Conservation (phyloP, 2,113 vertebrate genomes). For the Pampusana beccarii region DNA sequence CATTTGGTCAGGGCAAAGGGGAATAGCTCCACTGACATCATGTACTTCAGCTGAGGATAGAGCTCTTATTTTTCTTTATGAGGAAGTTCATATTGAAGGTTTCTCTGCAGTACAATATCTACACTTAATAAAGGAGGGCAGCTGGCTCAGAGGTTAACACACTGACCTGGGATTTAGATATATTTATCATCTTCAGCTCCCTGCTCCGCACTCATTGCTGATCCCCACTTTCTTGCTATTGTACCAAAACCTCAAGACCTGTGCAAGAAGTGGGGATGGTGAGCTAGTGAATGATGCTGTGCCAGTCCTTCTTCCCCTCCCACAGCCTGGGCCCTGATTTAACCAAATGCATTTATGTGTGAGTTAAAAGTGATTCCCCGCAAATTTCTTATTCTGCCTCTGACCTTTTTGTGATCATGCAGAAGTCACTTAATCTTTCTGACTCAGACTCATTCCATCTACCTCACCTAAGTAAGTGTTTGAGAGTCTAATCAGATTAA, state of each 20-base stretch:
- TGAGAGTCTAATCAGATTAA: conserved; percentile 24
- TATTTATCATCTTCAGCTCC: background rate
- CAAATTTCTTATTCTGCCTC: background rate
- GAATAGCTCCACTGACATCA: background rate
- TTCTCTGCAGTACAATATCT: background rate
- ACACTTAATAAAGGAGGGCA: background rate
- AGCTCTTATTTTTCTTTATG: background rate
- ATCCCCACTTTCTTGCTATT: background rate
- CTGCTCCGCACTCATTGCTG: background rate
- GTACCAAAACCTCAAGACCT: background rate
- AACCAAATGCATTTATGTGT: background rate
- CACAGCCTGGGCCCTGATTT: background rate
- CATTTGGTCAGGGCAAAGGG: accelerated
- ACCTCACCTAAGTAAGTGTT: background rate
- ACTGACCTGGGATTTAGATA: background rate
- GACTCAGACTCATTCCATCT: background rate
- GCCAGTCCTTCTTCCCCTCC: background rate
- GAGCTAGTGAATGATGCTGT: accelerated
- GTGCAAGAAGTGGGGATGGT: background rate
- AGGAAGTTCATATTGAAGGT: background rate
- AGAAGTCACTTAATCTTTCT: background rate
- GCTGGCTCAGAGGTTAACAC: background rate
- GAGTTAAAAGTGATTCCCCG: background rate
- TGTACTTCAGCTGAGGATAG: background rate
- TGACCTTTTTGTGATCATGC: background rate